phyloP scores from a whole-genome alignment of 2,113 vertebrate species.

The Datnioides undecimradiatus region DNA sequence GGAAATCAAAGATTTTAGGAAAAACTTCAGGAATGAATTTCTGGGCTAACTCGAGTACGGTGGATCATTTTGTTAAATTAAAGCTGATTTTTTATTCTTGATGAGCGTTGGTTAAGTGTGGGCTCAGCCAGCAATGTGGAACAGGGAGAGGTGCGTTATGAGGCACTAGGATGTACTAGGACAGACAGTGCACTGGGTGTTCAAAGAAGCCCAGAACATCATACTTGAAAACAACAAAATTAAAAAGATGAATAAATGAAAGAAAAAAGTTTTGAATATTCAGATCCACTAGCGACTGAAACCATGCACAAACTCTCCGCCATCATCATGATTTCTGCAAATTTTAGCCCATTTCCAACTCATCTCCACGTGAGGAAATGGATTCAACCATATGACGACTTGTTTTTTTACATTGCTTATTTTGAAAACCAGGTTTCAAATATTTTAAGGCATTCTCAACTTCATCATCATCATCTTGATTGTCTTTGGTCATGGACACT shows the following conservation, averaged over 20 bases:
- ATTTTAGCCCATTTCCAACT: constrained; percentile 21
- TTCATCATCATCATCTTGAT: constrained; percentile 62
- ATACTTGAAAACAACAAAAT: constrained; percentile 11
- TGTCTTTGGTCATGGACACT: constrained; percentile 82
- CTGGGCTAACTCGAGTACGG: background rate
- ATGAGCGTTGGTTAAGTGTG: background rate
- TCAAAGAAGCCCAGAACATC: constrained; percentile 11
- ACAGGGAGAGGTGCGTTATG: background rate
- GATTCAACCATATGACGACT: constrained; percentile 12
- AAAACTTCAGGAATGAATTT: constrained; percentile 11
- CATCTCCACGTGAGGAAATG: constrained; percentile 27
- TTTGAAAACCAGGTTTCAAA: constrained; percentile 66
- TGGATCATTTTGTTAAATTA: background rate
- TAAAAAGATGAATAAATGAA: constrained; percentile 31
- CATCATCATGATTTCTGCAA: background rate
- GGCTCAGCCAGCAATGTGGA: background rate
- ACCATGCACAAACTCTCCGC: constrained; percentile 35
- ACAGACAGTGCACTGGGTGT: background rate
- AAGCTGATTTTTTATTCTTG: background rate
- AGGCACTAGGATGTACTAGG: constrained; percentile 50
- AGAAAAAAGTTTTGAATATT: background rate
- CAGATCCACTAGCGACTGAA: constrained; percentile 40
- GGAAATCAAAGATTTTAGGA: background rate
- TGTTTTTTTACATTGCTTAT: constrained; percentile 47
- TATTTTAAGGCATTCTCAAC: constrained; percentile 78